Conservation (phyloP, 35 echinoderm and acorn worm genomes). For the Holothuria glaberrima region DNA sequence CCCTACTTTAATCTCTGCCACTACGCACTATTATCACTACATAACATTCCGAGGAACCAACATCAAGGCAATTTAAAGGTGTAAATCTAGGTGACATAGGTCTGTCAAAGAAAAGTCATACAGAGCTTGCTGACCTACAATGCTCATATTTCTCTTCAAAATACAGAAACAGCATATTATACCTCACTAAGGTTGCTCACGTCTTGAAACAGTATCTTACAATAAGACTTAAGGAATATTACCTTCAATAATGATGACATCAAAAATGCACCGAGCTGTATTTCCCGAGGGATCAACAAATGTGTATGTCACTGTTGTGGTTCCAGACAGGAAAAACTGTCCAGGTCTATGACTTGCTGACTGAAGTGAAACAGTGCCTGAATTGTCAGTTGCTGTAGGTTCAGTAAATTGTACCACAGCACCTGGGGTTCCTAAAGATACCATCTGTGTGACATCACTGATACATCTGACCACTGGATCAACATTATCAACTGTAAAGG, state of each 20-base stretch:
- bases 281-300: constrained; percentile 73
- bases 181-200: no score
- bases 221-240: no score
- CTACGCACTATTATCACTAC: no score
- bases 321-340: constrained; percentile 56
- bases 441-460: constrained; percentile 48
- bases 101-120: no score
- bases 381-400: constrained; percentile 78
- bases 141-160: no score
- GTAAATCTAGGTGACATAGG: no score
- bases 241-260: constrained; percentile 47
- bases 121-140: no score
- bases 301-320: constrained; percentile 66
- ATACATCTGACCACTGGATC: constrained; percentile 50
- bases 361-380: constrained; percentile 20
- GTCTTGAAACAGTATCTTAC: no score
- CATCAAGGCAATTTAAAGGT: no score
- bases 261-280: constrained; percentile 46
- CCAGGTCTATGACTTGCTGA: constrained; percentile 41
- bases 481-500: constrained; percentile 10
- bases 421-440: constrained; percentile 30
- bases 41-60: no score
- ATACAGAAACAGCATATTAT: no score
- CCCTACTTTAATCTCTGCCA: no score
- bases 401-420: constrained; percentile 51